Percentiles rank a stretch among this genome's conserved stretches.
These are phyloP conservation scores for Empidonax alnorum DNA, from an alignment of 2,113 vertebrate species.

Conservation along the genomic window DNA sequence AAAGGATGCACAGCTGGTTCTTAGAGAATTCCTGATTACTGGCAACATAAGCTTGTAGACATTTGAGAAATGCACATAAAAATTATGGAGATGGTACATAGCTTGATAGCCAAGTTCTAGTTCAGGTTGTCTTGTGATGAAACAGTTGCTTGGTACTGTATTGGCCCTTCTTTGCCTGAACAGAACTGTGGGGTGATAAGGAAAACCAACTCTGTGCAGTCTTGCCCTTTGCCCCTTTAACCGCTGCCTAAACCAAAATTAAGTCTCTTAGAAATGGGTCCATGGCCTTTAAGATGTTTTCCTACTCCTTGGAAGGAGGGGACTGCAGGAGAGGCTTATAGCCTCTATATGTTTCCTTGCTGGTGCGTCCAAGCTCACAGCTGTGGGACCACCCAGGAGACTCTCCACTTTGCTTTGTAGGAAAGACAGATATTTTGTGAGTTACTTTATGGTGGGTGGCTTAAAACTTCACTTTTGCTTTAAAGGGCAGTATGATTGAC, in stretches of 20 bases:
- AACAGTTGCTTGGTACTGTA: neutral
- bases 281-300: neutral
- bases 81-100: neutral
- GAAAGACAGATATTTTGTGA: neutral
- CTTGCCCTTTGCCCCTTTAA: neutral
- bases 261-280: neutral
- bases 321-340: neutral
- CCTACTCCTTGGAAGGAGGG: neutral
- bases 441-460: neutral
- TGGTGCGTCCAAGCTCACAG: neutral
- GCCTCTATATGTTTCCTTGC: neutral
- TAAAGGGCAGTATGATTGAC: neutral
- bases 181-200: neutral
- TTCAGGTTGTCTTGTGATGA: neutral
- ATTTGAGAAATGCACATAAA: neutral
- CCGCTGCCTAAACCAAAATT: neutral
- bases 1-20: neutral
- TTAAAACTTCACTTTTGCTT: neutral
- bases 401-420: neutral
- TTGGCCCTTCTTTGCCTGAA: neutral
- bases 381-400: neutral
- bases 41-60: neutral
- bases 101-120: neutral
- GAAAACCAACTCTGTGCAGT: neutral
- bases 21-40: neutral